A percentile compares a stretch with the other conserved stretches of the same genome.
Conservation (phyloP, 2,888 invertebrate genomes). For the Galerucella nymphaeae region DNA sequence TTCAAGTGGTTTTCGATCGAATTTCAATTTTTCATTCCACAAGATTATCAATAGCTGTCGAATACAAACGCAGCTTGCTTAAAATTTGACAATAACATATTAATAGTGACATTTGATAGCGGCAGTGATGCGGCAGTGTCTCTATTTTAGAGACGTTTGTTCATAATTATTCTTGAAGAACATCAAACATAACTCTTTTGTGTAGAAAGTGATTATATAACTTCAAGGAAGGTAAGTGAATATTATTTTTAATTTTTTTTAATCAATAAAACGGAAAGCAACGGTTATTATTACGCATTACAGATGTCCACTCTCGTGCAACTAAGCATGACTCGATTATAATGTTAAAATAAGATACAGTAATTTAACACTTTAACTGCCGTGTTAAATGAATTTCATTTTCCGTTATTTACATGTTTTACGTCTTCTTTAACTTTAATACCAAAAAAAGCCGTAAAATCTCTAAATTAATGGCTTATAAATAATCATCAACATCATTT, state of each 20-base stretch:
- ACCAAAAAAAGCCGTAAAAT: not conserved
- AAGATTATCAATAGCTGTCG: too few relatives aligned
- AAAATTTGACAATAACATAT: too few relatives aligned
- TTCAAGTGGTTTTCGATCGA: too few relatives aligned
- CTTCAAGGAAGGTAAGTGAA: not conserved
- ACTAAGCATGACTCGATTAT: not conserved
- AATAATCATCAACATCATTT: not conserved
- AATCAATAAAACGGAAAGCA: not conserved
- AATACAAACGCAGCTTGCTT: too few relatives aligned
- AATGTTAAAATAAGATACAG: not conserved
- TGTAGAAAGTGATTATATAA: not conserved
- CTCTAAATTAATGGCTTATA: not conserved
- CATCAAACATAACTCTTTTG: not conserved
- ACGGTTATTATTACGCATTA: conserved; percentile 2
- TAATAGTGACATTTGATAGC: too few relatives aligned
- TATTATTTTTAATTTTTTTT: not conserved
- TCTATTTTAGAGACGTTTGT: too few relatives aligned
- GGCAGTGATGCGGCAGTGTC: too few relatives aligned
- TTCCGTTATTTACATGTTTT: not conserved
- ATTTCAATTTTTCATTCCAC: too few relatives aligned
- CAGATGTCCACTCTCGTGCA: conserved; percentile 4
- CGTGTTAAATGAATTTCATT: not conserved
- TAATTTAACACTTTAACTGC: not conserved
- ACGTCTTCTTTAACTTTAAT: not conserved
- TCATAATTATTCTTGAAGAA: too few relatives aligned